Evolutionary conservation across 2,113 vertebrate species (phyloP).

Genomic region (Alces alces): DNA sequence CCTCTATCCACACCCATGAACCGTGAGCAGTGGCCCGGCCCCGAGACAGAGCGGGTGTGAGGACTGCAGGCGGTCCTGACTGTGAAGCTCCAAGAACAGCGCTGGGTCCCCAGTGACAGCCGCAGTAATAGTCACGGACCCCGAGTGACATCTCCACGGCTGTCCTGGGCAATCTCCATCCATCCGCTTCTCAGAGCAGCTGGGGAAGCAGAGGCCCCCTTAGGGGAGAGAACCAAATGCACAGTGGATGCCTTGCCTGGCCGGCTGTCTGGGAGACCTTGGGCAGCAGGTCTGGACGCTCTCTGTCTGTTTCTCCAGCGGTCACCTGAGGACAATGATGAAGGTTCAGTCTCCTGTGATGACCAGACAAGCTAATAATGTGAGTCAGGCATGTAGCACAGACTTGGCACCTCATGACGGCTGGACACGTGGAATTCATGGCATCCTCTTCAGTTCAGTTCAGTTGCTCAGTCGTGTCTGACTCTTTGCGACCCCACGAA

Average conservation of each 20-base stretch:
- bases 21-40: accelerated
- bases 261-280: background rate
- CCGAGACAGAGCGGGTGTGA: accelerated
- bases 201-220: background rate
- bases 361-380: background rate
- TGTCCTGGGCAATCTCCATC: accelerated
- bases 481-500: too few relatives aligned
- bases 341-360: accelerated
- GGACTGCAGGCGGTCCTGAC: background rate
- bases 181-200: too few relatives aligned
- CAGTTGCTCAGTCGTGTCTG: too few relatives aligned
- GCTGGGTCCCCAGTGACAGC: background rate
- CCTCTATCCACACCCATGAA: background rate
- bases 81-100: background rate
- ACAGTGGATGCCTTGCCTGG: accelerated
- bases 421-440: accelerated
- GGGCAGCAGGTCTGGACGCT: background rate
- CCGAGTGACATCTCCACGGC: accelerated
- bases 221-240: background rate
- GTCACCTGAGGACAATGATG: accelerated
- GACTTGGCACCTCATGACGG: accelerated
- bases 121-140: accelerated
- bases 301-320: background rate
- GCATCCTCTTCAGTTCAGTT: too few relatives aligned
- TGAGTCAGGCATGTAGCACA: accelerated